Base-by-base conservation (phyloP, 2,888 invertebrate genomes). In the Cryptocephalus moraei region DNA sequence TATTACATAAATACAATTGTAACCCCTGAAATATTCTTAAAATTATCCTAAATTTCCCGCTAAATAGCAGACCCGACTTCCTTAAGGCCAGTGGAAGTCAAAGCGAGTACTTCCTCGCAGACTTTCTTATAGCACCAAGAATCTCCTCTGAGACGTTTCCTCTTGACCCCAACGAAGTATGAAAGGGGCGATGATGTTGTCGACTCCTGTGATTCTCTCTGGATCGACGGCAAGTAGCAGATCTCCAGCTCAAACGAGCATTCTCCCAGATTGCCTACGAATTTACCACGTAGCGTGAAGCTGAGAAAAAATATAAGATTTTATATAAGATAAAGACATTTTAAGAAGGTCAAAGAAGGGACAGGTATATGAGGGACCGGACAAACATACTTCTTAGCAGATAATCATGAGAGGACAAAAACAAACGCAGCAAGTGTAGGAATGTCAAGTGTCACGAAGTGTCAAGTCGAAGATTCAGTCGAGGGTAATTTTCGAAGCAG, bases 121-220 rank as follows among this genome's bases (percentile, higher is more conserved):
- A 86, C 79, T 54, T 77, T 79, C 66, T 88, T 88, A 69, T 89
- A 89, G 54, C 82, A 79, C 85, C 88, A 88, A 1, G 83, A 80
- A 63, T 88, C 84, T 0, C 88, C 87, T 62, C 81, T 82, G 39
- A 87, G 75, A 33, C 88, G 72, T 63, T 86, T 87, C 47, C 87
- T 73, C 46, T 81, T 73, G 47, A 88, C 80, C 32, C 85, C 86
- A 4, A 80, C 77, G 40, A 73, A 22, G n/a, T 34, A 9, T 6
- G 36, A 36, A 12, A n/a, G 11, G 6, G 11, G 12, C n/a, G 36
- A 36, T 9, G 2, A 32, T 8, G 34, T 31, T 11, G 46, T 49
- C 39, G n/a, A 31, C 39, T 14, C 33, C 34, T 8, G 14, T 22
- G 3, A 45, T 41, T 13, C 32, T 6, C n/a, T n/a, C 6, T 36